Conservation (phyloP, 2,888 invertebrate genomes). For the Rhagophthalmus giganteus region DNA sequence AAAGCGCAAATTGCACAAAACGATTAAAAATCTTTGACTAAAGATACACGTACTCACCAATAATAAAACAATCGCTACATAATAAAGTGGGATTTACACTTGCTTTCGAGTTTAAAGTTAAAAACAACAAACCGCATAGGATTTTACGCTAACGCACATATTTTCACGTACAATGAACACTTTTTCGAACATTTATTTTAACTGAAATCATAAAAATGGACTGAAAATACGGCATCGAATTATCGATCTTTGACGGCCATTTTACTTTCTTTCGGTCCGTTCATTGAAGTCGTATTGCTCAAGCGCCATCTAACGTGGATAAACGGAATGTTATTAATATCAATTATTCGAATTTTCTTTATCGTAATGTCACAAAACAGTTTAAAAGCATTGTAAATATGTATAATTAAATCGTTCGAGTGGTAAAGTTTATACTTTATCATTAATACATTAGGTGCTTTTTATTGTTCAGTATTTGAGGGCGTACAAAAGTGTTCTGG, state of each 20-base stretch:
- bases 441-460: too few species aligned
- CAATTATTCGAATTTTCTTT: too few species aligned
- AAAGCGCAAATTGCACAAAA: too few species aligned
- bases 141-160: constrained; percentile 8
- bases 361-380: too few species aligned
- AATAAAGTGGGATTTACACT: constrained; percentile 34
- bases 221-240: constrained; percentile 45
- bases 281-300: too few species aligned
- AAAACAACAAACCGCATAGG: constrained; percentile 10
- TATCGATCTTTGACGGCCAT: constrained; percentile 51
- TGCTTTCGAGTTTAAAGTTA: constrained; percentile 6
- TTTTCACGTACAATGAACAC: constrained; percentile 26
- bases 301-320: too few species aligned
- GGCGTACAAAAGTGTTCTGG: too few species aligned
- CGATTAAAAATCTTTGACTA: constrained; percentile 8
- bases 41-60: constrained; percentile 42
- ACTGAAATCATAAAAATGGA: constrained; percentile 38
- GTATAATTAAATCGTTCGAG: too few species aligned
- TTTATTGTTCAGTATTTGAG: too few species aligned
- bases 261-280: constrained; percentile 36
- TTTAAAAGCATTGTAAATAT: too few species aligned
- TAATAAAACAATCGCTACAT: constrained; percentile 44
- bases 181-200: constrained; percentile 35
- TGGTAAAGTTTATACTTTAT: too few species aligned
- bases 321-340: too few species aligned